phyloP scores from a whole-genome alignment of 2,888 invertebrate species.

The Leucophora obtusa region DNA sequence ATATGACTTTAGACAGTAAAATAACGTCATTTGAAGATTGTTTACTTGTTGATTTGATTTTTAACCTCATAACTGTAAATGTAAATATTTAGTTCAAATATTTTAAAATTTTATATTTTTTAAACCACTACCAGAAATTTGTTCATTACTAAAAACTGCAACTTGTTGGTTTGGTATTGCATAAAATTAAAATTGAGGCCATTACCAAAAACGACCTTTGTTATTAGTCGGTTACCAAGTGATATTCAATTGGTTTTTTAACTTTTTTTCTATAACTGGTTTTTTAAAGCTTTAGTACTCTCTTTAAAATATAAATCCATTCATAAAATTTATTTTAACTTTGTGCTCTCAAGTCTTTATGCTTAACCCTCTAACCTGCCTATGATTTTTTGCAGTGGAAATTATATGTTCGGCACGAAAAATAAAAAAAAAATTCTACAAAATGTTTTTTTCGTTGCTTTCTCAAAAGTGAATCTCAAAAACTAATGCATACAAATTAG shows the following conservation, averaged over 20 bases:
- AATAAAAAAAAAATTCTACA: too few relatives aligned
- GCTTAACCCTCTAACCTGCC: too few relatives aligned
- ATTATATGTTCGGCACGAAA: too few relatives aligned
- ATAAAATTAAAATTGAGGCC: slow-evolving; percentile 44
- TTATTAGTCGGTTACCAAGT: slow-evolving; percentile 11
- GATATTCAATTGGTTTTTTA: not conserved
- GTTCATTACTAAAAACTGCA: not conserved
- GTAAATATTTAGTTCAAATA: not conserved
- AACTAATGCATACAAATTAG: too few relatives aligned
- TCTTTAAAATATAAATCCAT: not conserved
- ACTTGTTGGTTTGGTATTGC: slow-evolving; percentile 10
- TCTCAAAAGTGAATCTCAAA: too few relatives aligned
- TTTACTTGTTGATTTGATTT: not conserved
- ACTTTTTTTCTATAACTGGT: slow-evolving; percentile 22
- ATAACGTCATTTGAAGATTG: not conserved
- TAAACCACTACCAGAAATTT: not conserved
- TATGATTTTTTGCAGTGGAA: too few relatives aligned
- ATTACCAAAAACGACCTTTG: slow-evolving; percentile 29
- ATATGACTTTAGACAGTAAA: not conserved
- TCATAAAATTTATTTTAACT: not conserved
- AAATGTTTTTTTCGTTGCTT: too few relatives aligned
- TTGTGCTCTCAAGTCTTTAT: not conserved
- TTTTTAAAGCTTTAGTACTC: slow-evolving; percentile 1
- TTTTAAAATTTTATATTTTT: too few relatives aligned
- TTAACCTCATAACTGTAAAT: not conserved